phyloP scores from a whole-genome alignment of 2,888 invertebrate genomes.

The Pristionchus entomophagus region DNA sequence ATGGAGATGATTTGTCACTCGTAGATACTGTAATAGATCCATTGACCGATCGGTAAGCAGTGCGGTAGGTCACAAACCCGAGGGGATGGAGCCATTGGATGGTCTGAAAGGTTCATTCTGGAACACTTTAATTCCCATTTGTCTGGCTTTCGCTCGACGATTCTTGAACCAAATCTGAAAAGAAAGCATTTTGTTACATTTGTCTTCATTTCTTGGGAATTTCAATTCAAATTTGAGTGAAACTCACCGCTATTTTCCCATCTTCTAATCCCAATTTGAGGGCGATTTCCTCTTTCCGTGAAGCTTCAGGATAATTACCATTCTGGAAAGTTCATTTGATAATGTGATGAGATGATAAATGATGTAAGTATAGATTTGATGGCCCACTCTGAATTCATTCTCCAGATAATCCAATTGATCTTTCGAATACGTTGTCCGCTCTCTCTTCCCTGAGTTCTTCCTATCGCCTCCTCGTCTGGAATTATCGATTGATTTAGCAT shows the following conservation, averaged over 20 bases:
- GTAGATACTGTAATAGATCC: neutral
- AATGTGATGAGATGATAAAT: no score
- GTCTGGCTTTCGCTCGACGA: neutral
- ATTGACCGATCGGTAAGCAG: neutral
- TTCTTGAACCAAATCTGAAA: slow-evolving; percentile 34
- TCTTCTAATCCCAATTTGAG: neutral
- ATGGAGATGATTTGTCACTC: neutral
- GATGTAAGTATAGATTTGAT: no score
- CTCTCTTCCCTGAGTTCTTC: slow-evolving; percentile 2
- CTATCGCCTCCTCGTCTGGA: neutral
- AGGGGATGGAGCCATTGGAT: neutral
- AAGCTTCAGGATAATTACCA: neutral
- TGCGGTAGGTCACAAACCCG: neutral
- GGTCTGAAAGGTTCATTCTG: neutral
- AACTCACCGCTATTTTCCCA: neutral
- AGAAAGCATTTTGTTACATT: neutral
- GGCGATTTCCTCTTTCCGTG: neutral
- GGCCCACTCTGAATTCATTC: neutral
- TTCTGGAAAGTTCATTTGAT: neutral
- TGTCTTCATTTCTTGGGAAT: neutral
- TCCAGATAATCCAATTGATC: neutral
- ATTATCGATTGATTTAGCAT: neutral
- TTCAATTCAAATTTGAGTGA: neutral
- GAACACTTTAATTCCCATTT: neutral
- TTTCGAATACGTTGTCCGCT: neutral